Base-by-base conservation (phyloP, 2,797 vertebrate species). In the Myiotriccus ornatus region DNA sequence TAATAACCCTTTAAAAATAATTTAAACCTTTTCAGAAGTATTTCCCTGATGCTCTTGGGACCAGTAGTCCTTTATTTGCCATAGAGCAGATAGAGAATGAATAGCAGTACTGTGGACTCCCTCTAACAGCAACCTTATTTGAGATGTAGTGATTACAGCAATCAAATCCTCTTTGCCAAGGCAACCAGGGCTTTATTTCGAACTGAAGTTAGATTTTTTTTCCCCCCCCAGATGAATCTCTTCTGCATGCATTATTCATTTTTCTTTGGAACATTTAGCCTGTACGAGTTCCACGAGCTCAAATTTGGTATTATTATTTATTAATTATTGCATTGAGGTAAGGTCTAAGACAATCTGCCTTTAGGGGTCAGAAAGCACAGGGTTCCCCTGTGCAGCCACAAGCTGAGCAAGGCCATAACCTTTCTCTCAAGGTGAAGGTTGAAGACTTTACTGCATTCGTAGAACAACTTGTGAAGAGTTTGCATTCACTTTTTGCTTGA, bases 161-260 rank as follows among this genome's bases (percentile, higher is more conserved):
- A 95, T 95, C 96, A 95, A 94, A 92, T 95, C 32, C 47, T 89
- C 86, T 95, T 96, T 81, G 84, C 92, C 93, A 94, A 94, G 93
- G 92, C 94, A 96, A 95, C 92, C 82, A 75, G 69, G 89, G 90
- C 92, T 95, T 94, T 89, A 92, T 95, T 97, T 95, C 87, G 65
- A 78, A 88, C 65, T 73, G 59, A 81, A 94, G 87, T 87, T 93
- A 67, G 67, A 8, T 52, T 78, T n/a, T n/a, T n/a, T n/a, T n/a
- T 62, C 16, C 30, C 1, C 17, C 60, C 60, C 50, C 21, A n/a
- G 69, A 86, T 92, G 76, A 95, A 92, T 93, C 77, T 93, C 74
- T 93, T 88, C 52, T 86, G 16, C 63, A 93, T 96, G 47, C 73
- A 92, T 94, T 94, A 92, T 97, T 96, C 71, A 94, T 96, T 95